A percentile compares a stretch with the other conserved stretches of the same genome.
These are phyloP conservation scores for Protonibea diacanthus DNA, from an alignment of 2,797 vertebrate genomes.

Conservation along the genomic window DNA sequence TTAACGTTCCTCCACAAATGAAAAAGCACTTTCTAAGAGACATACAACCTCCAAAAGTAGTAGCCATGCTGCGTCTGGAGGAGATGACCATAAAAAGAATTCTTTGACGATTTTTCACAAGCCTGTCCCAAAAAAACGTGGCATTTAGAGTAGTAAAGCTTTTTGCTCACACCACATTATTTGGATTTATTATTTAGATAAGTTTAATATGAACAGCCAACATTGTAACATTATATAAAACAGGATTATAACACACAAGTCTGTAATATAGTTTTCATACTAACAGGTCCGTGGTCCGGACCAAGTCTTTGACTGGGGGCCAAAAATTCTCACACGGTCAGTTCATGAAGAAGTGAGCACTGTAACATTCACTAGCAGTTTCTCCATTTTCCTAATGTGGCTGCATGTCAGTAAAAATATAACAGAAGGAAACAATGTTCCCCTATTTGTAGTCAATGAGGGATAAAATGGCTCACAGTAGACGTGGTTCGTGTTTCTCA, in stretches of 20 bases:
- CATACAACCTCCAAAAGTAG: too few species aligned
- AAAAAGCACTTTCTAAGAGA: too few species aligned
- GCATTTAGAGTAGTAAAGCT: too few species aligned
- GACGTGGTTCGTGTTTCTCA: background rate
- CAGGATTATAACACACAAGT: background rate
- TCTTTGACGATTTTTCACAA: too few species aligned
- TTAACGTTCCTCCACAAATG: too few species aligned
- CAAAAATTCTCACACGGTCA: background rate
- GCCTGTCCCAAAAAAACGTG: too few species aligned
- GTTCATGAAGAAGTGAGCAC: background rate
- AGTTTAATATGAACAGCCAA: too few species aligned
- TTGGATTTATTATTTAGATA: too few species aligned
- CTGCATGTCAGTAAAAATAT: background rate
- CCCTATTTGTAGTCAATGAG: slow-evolving; percentile 1
- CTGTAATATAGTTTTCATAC: background rate
- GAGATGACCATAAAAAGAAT: too few species aligned
- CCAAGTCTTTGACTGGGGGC: background rate
- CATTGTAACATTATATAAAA: too few species aligned
- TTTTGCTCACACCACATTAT: too few species aligned
- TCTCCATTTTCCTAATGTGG: slow-evolving; percentile 16
- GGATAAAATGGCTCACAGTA: background rate
- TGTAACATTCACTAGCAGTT: background rate
- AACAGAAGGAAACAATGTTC: background rate
- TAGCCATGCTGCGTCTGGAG: too few species aligned
- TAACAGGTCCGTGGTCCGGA: background rate